These are phyloP conservation scores for Ellobius talpinus DNA, from an alignment of 2,113 vertebrate genomes.

Conservation along the genomic window DNA sequence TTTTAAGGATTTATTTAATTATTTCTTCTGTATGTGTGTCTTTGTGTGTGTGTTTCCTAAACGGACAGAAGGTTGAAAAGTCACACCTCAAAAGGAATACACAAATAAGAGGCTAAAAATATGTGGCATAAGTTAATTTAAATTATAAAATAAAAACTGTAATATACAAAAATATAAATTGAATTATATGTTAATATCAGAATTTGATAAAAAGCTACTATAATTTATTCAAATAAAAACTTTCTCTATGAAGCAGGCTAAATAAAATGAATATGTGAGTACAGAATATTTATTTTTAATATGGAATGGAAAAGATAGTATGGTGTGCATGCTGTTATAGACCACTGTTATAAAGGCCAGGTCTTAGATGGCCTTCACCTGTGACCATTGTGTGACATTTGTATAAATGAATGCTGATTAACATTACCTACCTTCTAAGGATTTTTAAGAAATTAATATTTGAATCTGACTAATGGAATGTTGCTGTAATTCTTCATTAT, in stretches of 20 bases:
- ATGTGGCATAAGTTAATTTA: not conserved
- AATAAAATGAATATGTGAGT: not conserved
- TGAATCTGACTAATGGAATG: not conserved
- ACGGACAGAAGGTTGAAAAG: not conserved
- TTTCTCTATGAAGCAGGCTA: not conserved
- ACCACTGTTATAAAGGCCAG: no score
- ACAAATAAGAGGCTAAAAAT: not conserved
- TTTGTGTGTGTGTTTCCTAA: not conserved
- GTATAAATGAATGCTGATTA: not conserved
- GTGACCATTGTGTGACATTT: not conserved
- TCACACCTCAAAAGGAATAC: not conserved
- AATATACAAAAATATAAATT: not conserved
- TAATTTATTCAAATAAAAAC: not conserved
- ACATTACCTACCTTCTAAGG: not conserved
- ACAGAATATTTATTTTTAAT: not conserved
- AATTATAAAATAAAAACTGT: not conserved
- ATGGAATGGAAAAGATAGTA: not conserved
- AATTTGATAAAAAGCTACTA: not conserved
- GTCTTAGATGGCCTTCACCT: not conserved
- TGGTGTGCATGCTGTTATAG: not conserved
- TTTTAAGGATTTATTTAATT: not conserved
- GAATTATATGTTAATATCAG: not conserved
- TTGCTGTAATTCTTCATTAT: not conserved
- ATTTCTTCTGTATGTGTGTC: not conserved
- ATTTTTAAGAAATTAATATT: not conserved